These are phyloP conservation scores for Drosophila imparisetae DNA, from an alignment of 2,888 invertebrate genomes.

Conservation along the genomic window DNA sequence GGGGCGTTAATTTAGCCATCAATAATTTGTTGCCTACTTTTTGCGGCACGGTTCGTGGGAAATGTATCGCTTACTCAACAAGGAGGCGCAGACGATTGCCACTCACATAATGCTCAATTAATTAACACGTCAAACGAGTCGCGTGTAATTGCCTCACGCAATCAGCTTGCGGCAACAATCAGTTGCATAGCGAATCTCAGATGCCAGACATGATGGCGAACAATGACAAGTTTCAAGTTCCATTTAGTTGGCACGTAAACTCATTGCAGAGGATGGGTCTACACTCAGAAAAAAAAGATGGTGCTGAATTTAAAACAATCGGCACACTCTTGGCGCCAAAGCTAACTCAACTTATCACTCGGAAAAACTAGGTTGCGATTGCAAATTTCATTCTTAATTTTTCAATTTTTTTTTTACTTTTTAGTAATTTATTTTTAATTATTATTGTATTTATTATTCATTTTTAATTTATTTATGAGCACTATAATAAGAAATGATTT, in stretches of 20 bases:
- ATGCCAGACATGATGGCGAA: conserved; percentile 44
- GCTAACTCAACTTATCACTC: neutral
- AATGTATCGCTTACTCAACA: conserved; percentile 11
- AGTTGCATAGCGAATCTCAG: conserved; percentile 39
- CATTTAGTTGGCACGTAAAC: conserved; percentile 33
- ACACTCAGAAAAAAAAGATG: neutral
- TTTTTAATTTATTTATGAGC: neutral
- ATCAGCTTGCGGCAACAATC: conserved; percentile 11
- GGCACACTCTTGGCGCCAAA: neutral
- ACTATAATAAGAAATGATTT: neutral
- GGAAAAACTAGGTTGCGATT: neutral
- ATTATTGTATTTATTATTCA: neutral
- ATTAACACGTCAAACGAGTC: conserved; percentile 37
- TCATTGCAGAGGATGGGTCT: conserved; percentile 15
- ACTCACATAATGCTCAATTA: conserved; percentile 44
- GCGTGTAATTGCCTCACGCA: conserved; percentile 15
- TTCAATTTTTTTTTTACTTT: neutral
- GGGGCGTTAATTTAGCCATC: conserved; percentile 59
- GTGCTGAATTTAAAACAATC: neutral
- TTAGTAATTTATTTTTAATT: neutral
- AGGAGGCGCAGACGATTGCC: conserved; percentile 8
- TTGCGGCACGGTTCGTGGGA: conserved; percentile 35
- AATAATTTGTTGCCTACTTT: conserved; percentile 73
- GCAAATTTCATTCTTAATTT: neutral
- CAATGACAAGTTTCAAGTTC: conserved; percentile 13